Base-by-base conservation (phyloP, 2,113 vertebrate genomes). In the Chaetops frenatus region DNA sequence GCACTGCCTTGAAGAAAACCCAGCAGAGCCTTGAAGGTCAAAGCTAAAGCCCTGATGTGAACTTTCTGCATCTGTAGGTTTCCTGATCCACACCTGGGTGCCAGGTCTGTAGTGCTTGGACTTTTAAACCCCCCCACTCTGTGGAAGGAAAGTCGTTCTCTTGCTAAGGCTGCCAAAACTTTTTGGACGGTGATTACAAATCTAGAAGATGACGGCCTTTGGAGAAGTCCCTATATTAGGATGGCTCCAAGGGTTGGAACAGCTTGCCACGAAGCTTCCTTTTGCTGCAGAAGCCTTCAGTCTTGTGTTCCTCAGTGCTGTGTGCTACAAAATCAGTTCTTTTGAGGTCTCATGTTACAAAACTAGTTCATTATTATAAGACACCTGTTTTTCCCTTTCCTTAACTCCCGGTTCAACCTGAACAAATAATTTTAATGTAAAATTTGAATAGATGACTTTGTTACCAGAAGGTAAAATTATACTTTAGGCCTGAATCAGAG, bases 121-220 rank as follows among this genome's bases (percentile, higher is more conserved):
- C 2, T 44, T 71, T 23, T 18, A 77, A 51, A 21, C 1, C 3
- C 8, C 8, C 14, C 0, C 2, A 24, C 5, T 48, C 16, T 9
- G 4, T 44, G 28, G n/a, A 73, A 76, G 17, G 11, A 50, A 86
- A 31, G 0, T 17, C 10, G 9, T 58, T 40, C 7, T 18, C 51
- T 29, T 36, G 61, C 11, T 60, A 44, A 67, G 33, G 12, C 18
- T 88, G 12, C 50, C 22, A n/a, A 48, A 72, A 14, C 1, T 57
- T 86, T 90, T 65, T n/a, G 5, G 4, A 20, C 4, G 2, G 5
- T 29, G 10, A 45, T 35, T 58, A 12, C 13, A n/a, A 31, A 33
- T 28, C 12, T 36, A 11, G 69, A 53, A 84, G 48, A 8, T 0
- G 0, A n/a, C 20, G 20, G 10, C 35, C 11, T 27, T 45, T 70